Percentiles rank a stretch among this genome's conserved stretches.
phyloP scores from a whole-genome alignment of 2,888 invertebrate species.

The Nomada fucata region DNA sequence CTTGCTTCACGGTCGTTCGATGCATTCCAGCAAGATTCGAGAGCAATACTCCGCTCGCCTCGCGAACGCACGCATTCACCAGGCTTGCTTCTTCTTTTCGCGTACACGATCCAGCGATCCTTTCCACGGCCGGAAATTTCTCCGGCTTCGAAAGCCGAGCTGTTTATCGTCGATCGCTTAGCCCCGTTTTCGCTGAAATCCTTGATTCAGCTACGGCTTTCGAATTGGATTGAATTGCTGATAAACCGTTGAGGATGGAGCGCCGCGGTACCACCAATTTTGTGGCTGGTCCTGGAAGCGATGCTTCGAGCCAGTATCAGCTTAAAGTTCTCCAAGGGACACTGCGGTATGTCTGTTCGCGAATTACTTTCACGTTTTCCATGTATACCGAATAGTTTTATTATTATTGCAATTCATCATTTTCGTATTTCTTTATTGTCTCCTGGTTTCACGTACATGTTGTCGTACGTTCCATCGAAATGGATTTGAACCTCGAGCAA shows the following conservation, averaged over 20 bases:
- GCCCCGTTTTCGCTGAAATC: neutral
- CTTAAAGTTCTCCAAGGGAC: no score
- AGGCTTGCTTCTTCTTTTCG: neutral
- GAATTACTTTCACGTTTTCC: no score
- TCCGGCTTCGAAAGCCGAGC: slow-evolving; percentile 23
- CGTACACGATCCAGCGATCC: neutral
- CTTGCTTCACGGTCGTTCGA: slow-evolving; percentile 54
- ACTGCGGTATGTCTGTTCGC: no score
- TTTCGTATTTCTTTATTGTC: no score
- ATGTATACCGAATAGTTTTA: no score
- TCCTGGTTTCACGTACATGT: no score
- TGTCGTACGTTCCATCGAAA: no score
- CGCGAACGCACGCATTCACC: neutral
- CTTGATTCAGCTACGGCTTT: neutral
- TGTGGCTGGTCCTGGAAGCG: neutral
- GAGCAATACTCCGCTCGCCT: slow-evolving; percentile 11
- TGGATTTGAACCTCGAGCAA: neutral
- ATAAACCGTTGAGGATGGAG: neutral
- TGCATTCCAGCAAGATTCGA: slow-evolving; percentile 51
- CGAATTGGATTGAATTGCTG: neutral
- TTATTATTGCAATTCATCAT: no score
- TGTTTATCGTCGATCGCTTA: no score
- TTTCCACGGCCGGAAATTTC: slow-evolving; percentile 22
- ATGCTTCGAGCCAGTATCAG: no score
- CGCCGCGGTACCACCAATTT: neutral